Evolutionary conservation across 2,113 vertebrate genomes (phyloP), one percentile per base, ranked within the genome.

Genomic region (Planiliza haematocheilus): DNA sequence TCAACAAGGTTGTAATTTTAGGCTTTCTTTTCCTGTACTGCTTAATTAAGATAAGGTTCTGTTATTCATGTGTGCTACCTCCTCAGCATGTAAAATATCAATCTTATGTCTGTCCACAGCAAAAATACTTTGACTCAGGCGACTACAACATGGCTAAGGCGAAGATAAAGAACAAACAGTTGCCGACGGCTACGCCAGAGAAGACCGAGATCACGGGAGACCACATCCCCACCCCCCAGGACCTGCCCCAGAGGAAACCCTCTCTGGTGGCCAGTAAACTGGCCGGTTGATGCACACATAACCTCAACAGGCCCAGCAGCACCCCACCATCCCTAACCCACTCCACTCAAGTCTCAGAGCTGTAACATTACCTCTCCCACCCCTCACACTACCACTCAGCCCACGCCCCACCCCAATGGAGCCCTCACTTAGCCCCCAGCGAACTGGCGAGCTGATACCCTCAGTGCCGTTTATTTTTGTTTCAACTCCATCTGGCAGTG

Each of bases 121-220:
- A 97, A 97, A 99, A 99, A 83, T 99, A 99, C 89, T 99, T 99
- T 87, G 97, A 99, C 94, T 99, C 98, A 63, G 98, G 98, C 1
- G 97, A 99, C 92, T 99, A 99, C 93, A 99, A 99, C 93, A 99
- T 99, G 98, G 97, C 97, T 52, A 98, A 99, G 92, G 97, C 97
- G 20, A 99, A 99, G 90, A 96, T 97, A 83, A 99, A 98, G 94
- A 99, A 98, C 87, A 99, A 99, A 83, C 96, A 96, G 88, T 92
- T 99, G 71, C 97, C 97, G 4, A 84, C 95, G 17, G 96, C 96
- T 55, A 93, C 96, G n/a, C 93, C 97, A 0, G 97, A 99, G 91
- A 99, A 99, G 93, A 93, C 96, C 0, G 96, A 98, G 93, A 96
- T 98, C 86, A 99, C 98, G 69, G 98, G 98, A 55, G 98, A 99